Base-by-base conservation (phyloP, 1,140 invertebrate species). In the Leptinotarsa texana region DNA sequence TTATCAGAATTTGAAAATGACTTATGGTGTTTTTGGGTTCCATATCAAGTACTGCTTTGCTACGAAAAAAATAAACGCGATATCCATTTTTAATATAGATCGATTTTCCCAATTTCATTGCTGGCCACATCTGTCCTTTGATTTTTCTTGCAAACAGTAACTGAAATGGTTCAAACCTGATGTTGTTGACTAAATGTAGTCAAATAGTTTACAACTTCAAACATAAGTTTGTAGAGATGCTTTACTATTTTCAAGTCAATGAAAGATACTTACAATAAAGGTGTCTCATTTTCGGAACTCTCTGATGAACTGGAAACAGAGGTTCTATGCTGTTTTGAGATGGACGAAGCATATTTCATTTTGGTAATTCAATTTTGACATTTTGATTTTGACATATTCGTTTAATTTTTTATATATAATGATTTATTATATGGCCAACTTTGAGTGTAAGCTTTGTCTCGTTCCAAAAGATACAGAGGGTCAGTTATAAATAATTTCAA, bases 91-190 rank as follows among this genome's bases (percentile, higher is more conserved):
- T 22, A 8, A 71, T 22, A 8, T 74, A 51, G 13, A 3, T 22
- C 11, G 74, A 67, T 48, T 65, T 15, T 8, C 77, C 74, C 18
- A 78, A 33, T 6, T 73, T 67, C 13, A 51, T 47, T 33, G 74
- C 74, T 22, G 77, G 77, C 77, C 77, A 78, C 18, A 75, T 62
- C 22, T 75, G 62, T 27, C 51, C 70, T 48, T 71, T 74, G 33
- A 61, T 21, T 72, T 78, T 78, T 72, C 74, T 65, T 2, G 77
- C 77, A 33, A 78, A 73, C 17, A 74, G 57, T 13, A 78, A 24
- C 77, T 78, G 77, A 76, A 78, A 78, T 18, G 77, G 77, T 74
- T 76, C 49, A 75, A 51, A 78, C 75, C 77, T 78, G 62, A 49
- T 62, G 18, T 72, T 67, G 24, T 67, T 57, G 51, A 18, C 51